phyloP scores from a whole-genome alignment of 2,888 invertebrate species.

The Sarcophaga caerulescens region DNA sequence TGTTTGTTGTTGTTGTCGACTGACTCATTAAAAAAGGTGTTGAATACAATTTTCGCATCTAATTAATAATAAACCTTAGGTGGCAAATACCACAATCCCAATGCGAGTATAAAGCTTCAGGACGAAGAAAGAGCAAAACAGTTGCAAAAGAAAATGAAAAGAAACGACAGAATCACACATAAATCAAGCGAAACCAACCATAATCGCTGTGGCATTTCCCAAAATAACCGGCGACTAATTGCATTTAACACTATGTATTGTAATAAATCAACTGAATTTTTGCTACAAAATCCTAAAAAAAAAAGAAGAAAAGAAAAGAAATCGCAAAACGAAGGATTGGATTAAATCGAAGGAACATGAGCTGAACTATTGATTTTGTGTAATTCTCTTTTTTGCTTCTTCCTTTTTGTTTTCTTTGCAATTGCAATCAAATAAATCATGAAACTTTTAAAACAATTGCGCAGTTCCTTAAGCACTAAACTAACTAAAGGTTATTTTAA shows the following conservation, averaged over 20 bases:
- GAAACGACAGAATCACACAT: slow-evolving; percentile 47
- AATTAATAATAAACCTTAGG: slow-evolving; percentile 68
- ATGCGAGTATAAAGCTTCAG: neutral
- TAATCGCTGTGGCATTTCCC: slow-evolving; percentile 55
- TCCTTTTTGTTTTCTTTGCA: slow-evolving; percentile 12
- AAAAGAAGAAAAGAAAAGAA: slow-evolving; percentile 13
- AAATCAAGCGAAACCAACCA: slow-evolving; percentile 58
- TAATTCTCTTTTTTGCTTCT: neutral
- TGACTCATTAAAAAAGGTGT: slow-evolving; percentile 63
- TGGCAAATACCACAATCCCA: slow-evolving; percentile 34
- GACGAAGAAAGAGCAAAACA: slow-evolving; percentile 17
- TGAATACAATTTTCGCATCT: slow-evolving; percentile 65
- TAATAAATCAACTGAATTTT: slow-evolving; percentile 61
- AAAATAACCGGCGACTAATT: slow-evolving; percentile 60
- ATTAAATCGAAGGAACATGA: neutral
- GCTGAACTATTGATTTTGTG: slow-evolving; percentile 35
- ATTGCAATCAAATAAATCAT: slow-evolving; percentile 19
- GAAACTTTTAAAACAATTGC: slow-evolving; percentile 35
- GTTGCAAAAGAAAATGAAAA: neutral
- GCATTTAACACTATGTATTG: slow-evolving; percentile 59
- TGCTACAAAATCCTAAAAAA: slow-evolving; percentile 17
- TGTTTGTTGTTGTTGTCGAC: too few relatives aligned
- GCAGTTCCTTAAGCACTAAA: slow-evolving; percentile 41
- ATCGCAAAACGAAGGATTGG: neutral
- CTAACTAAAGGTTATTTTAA: slow-evolving; percentile 40